These are phyloP conservation scores for Caradrina clavipalpis DNA, from an alignment of 2,888 invertebrate species.

Conservation along the genomic window DNA sequence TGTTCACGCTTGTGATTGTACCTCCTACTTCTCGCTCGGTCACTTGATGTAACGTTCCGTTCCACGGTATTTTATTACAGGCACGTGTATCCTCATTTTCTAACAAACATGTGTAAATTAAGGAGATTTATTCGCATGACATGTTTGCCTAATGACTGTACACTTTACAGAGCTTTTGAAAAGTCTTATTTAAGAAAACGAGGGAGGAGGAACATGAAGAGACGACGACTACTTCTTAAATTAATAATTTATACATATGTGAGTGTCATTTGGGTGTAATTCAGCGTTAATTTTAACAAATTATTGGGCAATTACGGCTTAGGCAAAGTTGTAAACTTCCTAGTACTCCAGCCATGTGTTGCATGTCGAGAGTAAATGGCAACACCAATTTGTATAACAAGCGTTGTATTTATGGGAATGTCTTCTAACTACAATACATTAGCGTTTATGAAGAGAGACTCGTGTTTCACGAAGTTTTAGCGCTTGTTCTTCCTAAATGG, in stretches of 20 bases:
- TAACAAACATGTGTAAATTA: conserved; percentile 20
- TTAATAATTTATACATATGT: background rate
- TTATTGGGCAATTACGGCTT: background rate
- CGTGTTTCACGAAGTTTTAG: conserved; percentile 17
- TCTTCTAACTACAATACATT: conserved; percentile 12
- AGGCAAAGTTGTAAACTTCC: background rate
- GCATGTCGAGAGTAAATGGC: conserved; percentile 18
- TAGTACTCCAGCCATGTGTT: background rate
- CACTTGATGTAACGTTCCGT: background rate
- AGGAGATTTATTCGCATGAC: conserved; percentile 24
- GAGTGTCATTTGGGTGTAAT: conserved; percentile 1
- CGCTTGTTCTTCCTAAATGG: conserved; percentile 14
- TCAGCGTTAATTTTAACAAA: background rate
- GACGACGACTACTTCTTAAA: background rate
- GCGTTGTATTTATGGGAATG: conserved; percentile 7
- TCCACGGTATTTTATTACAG: conserved; percentile 5
- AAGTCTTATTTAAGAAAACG: background rate
- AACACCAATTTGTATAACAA: conserved; percentile 16
- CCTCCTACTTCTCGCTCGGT: conserved; percentile 19
- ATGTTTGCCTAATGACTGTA: conserved; percentile 30
- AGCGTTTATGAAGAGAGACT: conserved; percentile 20
- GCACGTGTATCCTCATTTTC: conserved; percentile 15
- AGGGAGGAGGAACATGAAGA: background rate
- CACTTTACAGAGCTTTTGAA: conserved; percentile 6
- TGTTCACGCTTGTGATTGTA: background rate